These are phyloP conservation scores for Oryzias melastigma DNA, from an alignment of 2,113 vertebrate genomes.

Conservation along the genomic window DNA sequence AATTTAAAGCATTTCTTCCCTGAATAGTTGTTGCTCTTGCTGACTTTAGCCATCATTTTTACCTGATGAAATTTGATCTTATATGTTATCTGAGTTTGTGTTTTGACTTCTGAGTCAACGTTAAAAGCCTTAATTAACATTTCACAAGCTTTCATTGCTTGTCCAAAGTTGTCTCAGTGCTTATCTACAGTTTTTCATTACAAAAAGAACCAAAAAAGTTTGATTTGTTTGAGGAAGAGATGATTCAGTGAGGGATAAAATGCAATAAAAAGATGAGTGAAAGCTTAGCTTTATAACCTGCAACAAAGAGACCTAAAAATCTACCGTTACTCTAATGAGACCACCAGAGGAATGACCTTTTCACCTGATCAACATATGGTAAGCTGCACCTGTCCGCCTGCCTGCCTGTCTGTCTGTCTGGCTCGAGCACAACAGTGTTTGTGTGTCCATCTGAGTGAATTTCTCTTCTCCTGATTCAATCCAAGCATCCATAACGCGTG, in stretches of 20 bases:
- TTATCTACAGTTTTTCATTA: no score
- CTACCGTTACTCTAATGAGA: slow-evolving; percentile 56
- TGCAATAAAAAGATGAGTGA: neutral
- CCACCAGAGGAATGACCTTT: slow-evolving; percentile 61
- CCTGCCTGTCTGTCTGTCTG: slow-evolving; percentile 2
- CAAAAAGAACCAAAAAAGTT: no score
- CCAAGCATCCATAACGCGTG: neutral
- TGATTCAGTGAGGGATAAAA: neutral
- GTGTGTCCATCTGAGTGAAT: neutral
- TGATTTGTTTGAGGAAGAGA: no score
- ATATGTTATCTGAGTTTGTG: no score
- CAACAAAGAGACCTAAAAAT: slow-evolving; percentile 22
- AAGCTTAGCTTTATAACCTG: slow-evolving; percentile 25
- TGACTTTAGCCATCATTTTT: no score
- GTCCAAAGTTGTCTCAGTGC: no score
- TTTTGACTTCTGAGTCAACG: no score
- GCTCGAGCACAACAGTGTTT: slow-evolving; percentile 6
- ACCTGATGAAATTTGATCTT: no score
- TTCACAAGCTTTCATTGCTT: no score
- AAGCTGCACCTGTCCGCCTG: slow-evolving; percentile 24
- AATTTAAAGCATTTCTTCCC: no score
- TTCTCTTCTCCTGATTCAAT: neutral
- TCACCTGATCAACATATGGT: slow-evolving; percentile 57
- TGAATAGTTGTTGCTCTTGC: no score
- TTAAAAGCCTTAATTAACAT: no score